Conservation (phyloP, 2,797 vertebrate genomes). For the Triplophysa yarkandensis region DNA sequence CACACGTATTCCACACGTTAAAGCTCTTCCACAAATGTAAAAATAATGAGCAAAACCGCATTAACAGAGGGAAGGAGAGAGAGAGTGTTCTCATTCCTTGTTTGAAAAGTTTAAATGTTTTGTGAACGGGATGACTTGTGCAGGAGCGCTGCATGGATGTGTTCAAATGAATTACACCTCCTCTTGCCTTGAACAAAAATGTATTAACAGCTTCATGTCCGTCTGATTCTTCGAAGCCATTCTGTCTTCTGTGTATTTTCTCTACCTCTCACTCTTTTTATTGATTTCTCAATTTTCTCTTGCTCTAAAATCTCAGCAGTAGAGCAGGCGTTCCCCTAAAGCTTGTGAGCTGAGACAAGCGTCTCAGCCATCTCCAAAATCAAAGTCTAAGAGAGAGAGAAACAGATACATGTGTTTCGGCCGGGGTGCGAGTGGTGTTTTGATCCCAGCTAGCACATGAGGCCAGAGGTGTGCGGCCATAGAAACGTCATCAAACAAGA, state of each 20-base stretch:
- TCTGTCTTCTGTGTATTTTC: slow-evolving; percentile 52
- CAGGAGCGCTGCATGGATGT: not conserved
- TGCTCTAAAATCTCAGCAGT: slow-evolving; percentile 68
- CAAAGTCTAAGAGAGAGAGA: slow-evolving; percentile 33
- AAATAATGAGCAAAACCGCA: slow-evolving; percentile 71
- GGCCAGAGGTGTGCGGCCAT: slow-evolving; percentile 64
- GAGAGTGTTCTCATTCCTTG: slow-evolving; percentile 57
- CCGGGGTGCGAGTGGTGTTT: not conserved
- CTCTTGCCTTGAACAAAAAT: slow-evolving; percentile 65
- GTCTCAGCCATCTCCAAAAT: slow-evolving; percentile 38
- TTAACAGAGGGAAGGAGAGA: slow-evolving; percentile 62
- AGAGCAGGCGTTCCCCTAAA: slow-evolving; percentile 71
- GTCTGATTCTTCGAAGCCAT: slow-evolving; percentile 71
- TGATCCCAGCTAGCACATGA: slow-evolving; percentile 48
- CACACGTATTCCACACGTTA: slow-evolving; percentile 64
- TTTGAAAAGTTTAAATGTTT: slow-evolving; percentile 19
- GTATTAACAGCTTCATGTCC: slow-evolving; percentile 68
- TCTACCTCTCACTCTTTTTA: slow-evolving; percentile 60
- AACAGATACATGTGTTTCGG: slow-evolving; percentile 18
- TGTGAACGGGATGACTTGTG: slow-evolving; percentile 20
- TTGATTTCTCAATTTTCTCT: slow-evolving; percentile 81
- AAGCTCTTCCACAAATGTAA: slow-evolving; percentile 58
- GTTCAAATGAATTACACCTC: not conserved
- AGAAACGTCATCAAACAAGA: slow-evolving; percentile 74
- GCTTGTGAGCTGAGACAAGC: slow-evolving; percentile 66